These are phyloP conservation scores for Callospermophilus lateralis DNA, from an alignment of 2,113 vertebrate genomes.

Conservation along the genomic window DNA sequence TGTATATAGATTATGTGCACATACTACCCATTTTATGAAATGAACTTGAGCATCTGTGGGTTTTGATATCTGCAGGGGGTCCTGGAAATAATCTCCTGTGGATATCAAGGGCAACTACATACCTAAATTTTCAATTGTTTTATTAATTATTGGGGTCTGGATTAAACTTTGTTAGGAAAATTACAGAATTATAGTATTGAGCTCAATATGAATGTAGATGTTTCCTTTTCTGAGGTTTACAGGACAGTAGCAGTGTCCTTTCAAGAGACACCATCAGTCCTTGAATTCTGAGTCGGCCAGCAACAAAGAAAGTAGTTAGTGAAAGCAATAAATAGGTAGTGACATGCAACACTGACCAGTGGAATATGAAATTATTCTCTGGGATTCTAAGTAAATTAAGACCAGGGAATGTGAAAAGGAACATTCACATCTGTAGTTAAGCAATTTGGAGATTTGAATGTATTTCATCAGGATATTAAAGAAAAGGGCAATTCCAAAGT, in stretches of 20 bases:
- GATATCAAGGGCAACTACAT: background rate
- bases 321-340: background rate
- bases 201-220: background rate
- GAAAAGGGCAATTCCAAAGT: background rate
- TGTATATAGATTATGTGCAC: background rate
- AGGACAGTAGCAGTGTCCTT: background rate
- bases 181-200: background rate
- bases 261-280: too few relatives aligned
- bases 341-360: background rate
- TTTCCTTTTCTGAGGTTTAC: background rate
- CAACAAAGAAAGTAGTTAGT: background rate
- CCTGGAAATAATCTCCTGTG: background rate
- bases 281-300: background rate
- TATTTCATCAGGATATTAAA: constrained; percentile 11
- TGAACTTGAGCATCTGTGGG: background rate
- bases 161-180: background rate
- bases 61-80: background rate
- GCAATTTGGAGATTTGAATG: background rate
- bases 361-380: background rate
- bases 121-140: background rate
- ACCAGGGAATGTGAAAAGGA: background rate
- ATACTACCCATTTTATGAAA: background rate
- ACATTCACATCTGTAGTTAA: background rate
- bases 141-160: background rate
- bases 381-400: background rate